Base-by-base conservation (phyloP, 2,888 invertebrate species). In the Brassicogethes aeneus region DNA sequence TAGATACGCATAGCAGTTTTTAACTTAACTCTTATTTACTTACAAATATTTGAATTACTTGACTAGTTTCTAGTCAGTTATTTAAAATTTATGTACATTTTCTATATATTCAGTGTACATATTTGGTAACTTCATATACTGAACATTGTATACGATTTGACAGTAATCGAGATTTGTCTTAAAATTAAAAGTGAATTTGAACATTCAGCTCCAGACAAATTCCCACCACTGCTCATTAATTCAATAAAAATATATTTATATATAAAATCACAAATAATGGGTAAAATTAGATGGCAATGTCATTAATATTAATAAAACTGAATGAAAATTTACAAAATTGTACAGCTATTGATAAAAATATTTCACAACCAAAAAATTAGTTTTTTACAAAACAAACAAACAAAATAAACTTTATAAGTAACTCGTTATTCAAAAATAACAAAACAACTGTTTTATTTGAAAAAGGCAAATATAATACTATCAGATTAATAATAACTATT, bases 121-220 rank as follows among this genome's bases (percentile, higher is more conserved):
- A 66, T 67, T 68, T 68, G 68, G 68, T 68, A 68, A 68, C 68
- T 67, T 63, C 61, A 62, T 62, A 63, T 66, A 68, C 64, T 59
- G 58, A 62, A 63, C 50, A 53, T 42, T 52, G 55, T 55, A 52
- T 56, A 57, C 51, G 54, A 49, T 43, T 12, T 39, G 33, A 16
- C 40, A 35, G 34, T 16, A 39, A 1, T 39, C 17, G 8, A 34
- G 16, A 34, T 15, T 39, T 23, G 29, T n/a, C 15, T n/a, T n/a
- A n/a, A n/a, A n/a, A n/a, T n/a, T n/a, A n/a, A n/a, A n/a, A n/a
- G n/a, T n/a, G n/a, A 23, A 7, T 23, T 23, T 23, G 23, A 7
- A 10, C 23, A 7, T 5, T 10, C 5, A 23, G 23, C 10, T 23
- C 10, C 23, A 32, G 23, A 23, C 23, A 23, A 23, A 23, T 10